Base-by-base conservation (phyloP, 1,140 invertebrate genomes). In the Megathymus violae region DNA sequence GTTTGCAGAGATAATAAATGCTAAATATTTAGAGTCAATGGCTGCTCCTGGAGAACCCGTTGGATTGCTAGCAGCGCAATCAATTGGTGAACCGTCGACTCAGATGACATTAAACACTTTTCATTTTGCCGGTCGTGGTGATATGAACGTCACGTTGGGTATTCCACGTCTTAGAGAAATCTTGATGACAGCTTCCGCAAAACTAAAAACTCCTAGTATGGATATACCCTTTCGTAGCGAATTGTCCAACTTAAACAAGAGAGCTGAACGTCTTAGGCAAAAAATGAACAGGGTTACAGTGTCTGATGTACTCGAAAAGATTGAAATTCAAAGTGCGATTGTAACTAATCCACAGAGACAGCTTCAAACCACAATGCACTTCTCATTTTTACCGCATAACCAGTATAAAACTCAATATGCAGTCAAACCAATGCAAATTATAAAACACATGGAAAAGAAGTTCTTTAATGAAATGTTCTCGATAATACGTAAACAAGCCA, bases 71-170 rank as follows among this genome's bases (percentile, higher is more conserved):
- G 98, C 98, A 13, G 98, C 98, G 14, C 96, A 96, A 92, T 99
- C 98, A 5, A 96, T 99, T 71, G 98, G 98, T 62, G 99, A 99
- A 92, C 99, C 99, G 0, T 99, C 98, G 1, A 99, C 99, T 58
- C 99, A 99, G 92, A 99, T 99, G 99, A 99, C 99, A 73, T 88
- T 99, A 66, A 99, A 99, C 79, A 99, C 99, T 27, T 99, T 99
- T 91, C 99, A 99, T 85, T 99, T 99, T 92, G 99, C 99, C 73
- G 99, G 99, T 88, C 95, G 98, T 92, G 98, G 98, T 93, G 99
- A 99, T 91, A 99, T 99, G 98, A 99, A 99, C 89, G 98, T 99
- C 0, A 99, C 99, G 0, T 92, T 99, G 0, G 98, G 97, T 94
- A 99, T 99, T 71, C 99, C 98, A 0, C 94, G 99, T 73, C 91